Base-by-base conservation (phyloP, 2,888 invertebrate species). In the Torymus texanus region DNA sequence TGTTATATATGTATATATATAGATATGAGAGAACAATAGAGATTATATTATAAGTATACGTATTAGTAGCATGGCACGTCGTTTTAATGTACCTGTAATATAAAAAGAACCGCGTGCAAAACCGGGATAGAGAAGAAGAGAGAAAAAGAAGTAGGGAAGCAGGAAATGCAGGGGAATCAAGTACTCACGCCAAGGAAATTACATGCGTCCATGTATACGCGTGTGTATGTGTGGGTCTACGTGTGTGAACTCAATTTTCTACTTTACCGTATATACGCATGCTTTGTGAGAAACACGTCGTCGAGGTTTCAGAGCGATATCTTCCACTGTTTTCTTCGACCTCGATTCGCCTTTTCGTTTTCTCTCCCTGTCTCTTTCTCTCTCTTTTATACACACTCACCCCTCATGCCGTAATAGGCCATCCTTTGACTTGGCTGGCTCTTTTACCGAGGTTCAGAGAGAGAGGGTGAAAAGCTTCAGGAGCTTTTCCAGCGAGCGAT, bases 221-320 rank as follows among this genome's bases (percentile, higher is more conserved):
- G 41, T 29, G 29, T 41, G 8, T 41, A 41, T 8, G 41, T 41
- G 55, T 66, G 66, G 1, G 21, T 21, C 21, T 21, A 41, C 41
- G 41, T 41, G 55, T 66, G 66, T 66, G 63, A 70, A 79, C 66
- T 75, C 18, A 70, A 68, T 78, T 68, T 66, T 78, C 73, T 78
- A 78, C 72, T 77, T 71, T 67, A 77, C 58, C 71, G 63, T 63
- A 21, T 63, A 29, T 63, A 18, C 51, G 55, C 59, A 63, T 63
- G 70, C 68, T 70, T 63, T 41, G 70, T 41, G 70, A 76, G 70
- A 76, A 66, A 55, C n/a, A 29, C 56, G 41, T 66, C 18, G 50
- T 41, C 70, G 70, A 70, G 61, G 75, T 50, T 62, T 63, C n/a
- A 76, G 62, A 70, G 12, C 58, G 13, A 76, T 41, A 41, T 76